Evolutionary conservation across 2,113 vertebrate species (phyloP).

Genomic region (Tetraodon nigroviridis): DNA sequence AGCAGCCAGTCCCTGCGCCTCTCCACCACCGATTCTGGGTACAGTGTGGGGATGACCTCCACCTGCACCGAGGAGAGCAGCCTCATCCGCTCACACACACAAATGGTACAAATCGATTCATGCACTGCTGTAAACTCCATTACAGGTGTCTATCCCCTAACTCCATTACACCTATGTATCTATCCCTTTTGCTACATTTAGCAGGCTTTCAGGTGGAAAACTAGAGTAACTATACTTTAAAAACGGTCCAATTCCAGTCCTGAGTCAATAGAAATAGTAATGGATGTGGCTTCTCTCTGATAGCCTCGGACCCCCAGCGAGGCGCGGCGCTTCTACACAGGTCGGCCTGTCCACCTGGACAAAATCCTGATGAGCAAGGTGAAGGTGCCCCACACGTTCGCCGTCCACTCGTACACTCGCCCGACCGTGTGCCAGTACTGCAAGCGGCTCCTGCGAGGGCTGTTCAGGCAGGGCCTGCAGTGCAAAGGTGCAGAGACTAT

Average conservation of each 20-base stretch:
- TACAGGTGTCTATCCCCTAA: background rate
- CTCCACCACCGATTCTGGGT: slow-evolving; percentile 77
- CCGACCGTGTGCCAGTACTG: slow-evolving; percentile 90
- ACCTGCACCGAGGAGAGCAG: slow-evolving; percentile 64
- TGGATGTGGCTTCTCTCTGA: background rate
- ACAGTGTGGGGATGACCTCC: slow-evolving; percentile 62
- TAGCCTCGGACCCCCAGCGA: slow-evolving; percentile 75
- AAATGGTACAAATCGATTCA: slow-evolving; percentile 56
- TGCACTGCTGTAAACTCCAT: background rate
- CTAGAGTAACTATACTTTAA: no score
- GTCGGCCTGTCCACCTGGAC: slow-evolving; percentile 85
- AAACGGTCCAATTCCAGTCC: no score
- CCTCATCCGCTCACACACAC: slow-evolving; percentile 72
- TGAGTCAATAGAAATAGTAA: background rate
- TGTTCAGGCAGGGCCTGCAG: slow-evolving; percentile 88
- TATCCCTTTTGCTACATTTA: background rate
- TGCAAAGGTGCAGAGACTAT: slow-evolving; percentile 81
- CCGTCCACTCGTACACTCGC: slow-evolving; percentile 85
- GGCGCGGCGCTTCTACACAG: slow-evolving; percentile 81
- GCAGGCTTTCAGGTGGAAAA: background rate
- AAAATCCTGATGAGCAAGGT: slow-evolving; percentile 87
- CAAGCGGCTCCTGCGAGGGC: slow-evolving; percentile 85
- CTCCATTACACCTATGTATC: no score
- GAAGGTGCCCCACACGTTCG: slow-evolving; percentile 89
- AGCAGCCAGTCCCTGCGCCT: slow-evolving; percentile 82